Evolutionary conservation across 1,140 invertebrate species (phyloP).

Genomic region (Hydropsyche tenuis): DNA sequence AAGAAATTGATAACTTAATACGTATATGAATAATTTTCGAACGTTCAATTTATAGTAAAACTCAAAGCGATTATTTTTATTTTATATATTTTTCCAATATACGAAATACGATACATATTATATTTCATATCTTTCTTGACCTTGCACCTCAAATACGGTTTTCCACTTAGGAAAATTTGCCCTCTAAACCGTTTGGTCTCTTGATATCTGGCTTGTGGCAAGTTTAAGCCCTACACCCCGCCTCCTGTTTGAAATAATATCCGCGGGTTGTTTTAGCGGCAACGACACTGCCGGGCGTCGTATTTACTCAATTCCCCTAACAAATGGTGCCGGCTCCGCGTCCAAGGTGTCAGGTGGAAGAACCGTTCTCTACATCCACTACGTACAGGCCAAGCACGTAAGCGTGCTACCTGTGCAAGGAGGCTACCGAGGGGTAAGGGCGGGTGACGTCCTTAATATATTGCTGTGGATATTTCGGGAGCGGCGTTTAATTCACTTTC

Average conservation of each 20-base stretch:
- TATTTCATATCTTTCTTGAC: too few species aligned
- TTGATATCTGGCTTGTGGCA: constrained; percentile 2
- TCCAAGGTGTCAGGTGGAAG: constrained; percentile 38
- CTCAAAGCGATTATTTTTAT: too few species aligned
- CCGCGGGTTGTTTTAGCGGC: constrained; percentile 19
- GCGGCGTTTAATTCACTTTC: constrained; percentile 38
- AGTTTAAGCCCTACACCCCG: not conserved
- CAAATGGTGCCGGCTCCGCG: constrained; percentile 35
- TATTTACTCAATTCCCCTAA: constrained; percentile 42
- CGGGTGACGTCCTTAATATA: constrained; percentile 39
- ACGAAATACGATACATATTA: too few species aligned
- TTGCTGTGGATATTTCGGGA: constrained; percentile 37
- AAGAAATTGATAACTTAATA: too few species aligned
- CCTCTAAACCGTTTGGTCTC: too few species aligned
- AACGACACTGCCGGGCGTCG: constrained; percentile 30
- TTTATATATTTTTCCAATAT: too few species aligned
- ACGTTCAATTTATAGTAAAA: too few species aligned
- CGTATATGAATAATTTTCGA: too few species aligned
- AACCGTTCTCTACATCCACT: not conserved
- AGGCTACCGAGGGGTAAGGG: constrained; percentile 10
- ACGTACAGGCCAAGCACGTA: not conserved
- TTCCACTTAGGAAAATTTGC: too few species aligned
- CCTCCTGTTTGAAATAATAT: constrained; percentile 16
- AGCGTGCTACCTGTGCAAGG: not conserved
- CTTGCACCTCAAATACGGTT: too few species aligned